Percentiles rank a stretch among this genome's conserved stretches.
Evolutionary conservation across 2,888 invertebrate species (phyloP).

Genomic region (Melinopterus prodromus): DNA sequence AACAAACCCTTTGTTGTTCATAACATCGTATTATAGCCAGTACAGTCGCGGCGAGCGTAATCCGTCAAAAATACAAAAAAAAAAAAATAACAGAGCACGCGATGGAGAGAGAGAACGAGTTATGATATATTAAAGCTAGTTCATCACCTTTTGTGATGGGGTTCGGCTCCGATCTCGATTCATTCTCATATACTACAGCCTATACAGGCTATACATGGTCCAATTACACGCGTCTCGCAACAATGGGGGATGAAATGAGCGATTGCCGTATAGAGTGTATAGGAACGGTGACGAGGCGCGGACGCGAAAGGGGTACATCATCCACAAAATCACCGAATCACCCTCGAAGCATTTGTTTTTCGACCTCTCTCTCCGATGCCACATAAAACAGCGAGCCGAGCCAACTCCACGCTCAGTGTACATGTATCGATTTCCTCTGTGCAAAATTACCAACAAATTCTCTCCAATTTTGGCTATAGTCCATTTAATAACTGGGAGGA

Average conservation of each 20-base stretch:
- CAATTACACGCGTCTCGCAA: constrained; percentile 5
- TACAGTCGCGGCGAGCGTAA: neutral
- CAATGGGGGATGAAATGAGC: constrained; percentile 19
- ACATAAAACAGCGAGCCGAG: neutral
- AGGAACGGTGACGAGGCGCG: neutral
- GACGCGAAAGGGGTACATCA: constrained; percentile 6
- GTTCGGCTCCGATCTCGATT: neutral
- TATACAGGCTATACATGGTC: neutral
- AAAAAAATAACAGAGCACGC: neutral
- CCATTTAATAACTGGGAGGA: too few species aligned
- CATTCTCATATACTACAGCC: neutral
- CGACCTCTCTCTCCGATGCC: neutral
- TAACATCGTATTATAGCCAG: neutral
- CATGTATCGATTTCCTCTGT: neutral
- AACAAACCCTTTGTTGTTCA: neutral
- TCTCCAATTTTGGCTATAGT: too few species aligned
- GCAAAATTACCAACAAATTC: too few species aligned
- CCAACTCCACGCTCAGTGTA: neutral
- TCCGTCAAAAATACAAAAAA: neutral
- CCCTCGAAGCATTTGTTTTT: constrained; percentile 19
- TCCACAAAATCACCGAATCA: constrained; percentile 23
- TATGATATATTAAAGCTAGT: constrained; percentile 26
- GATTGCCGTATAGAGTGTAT: constrained; percentile 12
- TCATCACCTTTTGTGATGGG: constrained; percentile 22
- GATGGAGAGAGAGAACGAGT: constrained; percentile 6